Evolutionary conservation across 2,888 invertebrate genomes (phyloP).

Genomic region (Acrobasis suavella): DNA sequence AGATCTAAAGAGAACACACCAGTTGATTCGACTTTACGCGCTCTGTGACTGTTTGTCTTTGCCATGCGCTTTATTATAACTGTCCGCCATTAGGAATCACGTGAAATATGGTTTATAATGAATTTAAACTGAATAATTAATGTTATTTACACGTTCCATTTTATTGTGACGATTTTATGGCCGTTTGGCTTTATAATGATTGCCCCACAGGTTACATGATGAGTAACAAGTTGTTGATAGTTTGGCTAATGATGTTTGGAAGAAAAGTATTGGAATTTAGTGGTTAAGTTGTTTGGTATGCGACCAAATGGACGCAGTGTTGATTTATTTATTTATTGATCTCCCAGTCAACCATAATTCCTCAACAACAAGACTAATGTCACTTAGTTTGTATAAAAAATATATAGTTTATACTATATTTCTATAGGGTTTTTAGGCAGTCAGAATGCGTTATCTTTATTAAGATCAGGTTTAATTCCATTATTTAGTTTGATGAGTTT

Average conservation of each 20-base stretch:
- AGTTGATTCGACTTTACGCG: background rate
- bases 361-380: too few relatives aligned
- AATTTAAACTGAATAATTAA: conserved; percentile 21
- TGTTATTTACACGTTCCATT: conserved; percentile 23
- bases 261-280: background rate
- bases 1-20: background rate
- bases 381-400: too few relatives aligned
- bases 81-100: conserved; percentile 23
- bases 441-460: too few relatives aligned
- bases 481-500: too few relatives aligned
- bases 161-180: conserved; percentile 12
- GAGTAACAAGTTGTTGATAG: background rate
- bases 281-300: too few relatives aligned
- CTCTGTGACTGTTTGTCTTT: conserved; percentile 18
- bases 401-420: too few relatives aligned
- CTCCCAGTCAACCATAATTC: too few relatives aligned
- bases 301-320: too few relatives aligned
- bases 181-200: background rate
- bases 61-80: conserved; percentile 25
- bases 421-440: too few relatives aligned
- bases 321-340: too few relatives aligned
- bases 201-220: background rate
- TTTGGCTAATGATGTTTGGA: background rate
- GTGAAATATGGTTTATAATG: conserved; percentile 23
- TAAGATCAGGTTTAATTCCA: too few relatives aligned